Evolutionary conservation across 1,140 invertebrate genomes (phyloP).

Genomic region (Caenorhabditis elegans): DNA sequence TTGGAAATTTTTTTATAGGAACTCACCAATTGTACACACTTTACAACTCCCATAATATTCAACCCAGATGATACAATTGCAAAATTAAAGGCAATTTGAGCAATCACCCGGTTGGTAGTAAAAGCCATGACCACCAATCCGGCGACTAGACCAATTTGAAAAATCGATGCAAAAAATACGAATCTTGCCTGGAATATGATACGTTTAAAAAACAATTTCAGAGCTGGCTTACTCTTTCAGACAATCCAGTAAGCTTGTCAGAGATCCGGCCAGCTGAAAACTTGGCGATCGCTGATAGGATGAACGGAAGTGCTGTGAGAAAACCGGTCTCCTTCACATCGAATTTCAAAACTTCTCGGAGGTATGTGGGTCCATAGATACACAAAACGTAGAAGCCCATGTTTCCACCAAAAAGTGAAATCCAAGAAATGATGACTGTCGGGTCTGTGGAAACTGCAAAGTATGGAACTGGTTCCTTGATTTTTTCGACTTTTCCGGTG

Average conservation of each 20-base stretch:
- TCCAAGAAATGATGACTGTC: background rate
- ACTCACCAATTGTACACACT: slow-evolving; percentile 54
- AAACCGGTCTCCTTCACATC: background rate
- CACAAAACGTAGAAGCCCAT: background rate
- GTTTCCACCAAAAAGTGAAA: background rate
- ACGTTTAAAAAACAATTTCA: background rate
- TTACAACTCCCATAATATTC: slow-evolving; percentile 55
- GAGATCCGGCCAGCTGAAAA: slow-evolving; percentile 49
- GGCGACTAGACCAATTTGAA: slow-evolving; percentile 48
- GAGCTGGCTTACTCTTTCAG: background rate
- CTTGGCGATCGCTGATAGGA: background rate
- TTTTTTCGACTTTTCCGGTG: background rate
- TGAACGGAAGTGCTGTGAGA: background rate
- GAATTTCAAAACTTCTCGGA: background rate
- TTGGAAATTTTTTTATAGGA: too few species aligned
- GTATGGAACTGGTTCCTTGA: background rate
- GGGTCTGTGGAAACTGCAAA: background rate
- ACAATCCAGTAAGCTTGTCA: slow-evolving; percentile 52
- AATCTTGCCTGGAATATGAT: slow-evolving; percentile 26
- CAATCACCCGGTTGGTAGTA: slow-evolving; percentile 21
- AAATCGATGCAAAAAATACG: slow-evolving; percentile 54
- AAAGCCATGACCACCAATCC: slow-evolving; percentile 36
- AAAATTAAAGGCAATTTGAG: slow-evolving; percentile 50
- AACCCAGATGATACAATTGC: slow-evolving; percentile 55
- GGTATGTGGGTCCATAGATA: background rate